Conservation (phyloP, 2,113 vertebrate species). For the Urocitellus parryii region DNA sequence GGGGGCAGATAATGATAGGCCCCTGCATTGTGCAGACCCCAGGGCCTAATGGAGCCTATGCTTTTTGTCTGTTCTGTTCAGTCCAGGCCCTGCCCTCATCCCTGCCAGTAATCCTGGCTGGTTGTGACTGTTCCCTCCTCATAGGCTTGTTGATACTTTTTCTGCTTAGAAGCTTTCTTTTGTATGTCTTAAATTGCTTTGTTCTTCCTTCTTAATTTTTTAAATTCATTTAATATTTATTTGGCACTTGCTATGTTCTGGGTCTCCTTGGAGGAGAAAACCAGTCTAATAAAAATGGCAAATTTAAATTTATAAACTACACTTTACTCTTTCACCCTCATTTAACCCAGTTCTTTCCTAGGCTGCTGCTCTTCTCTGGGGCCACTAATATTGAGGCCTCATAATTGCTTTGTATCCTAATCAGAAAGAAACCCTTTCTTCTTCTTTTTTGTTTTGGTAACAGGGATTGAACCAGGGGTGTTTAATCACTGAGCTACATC, state of each 20-base stretch:
- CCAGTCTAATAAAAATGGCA: neutral
- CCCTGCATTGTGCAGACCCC: neutral
- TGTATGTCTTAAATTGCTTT: neutral
- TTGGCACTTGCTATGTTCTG: neutral
- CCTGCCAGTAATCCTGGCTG: neutral
- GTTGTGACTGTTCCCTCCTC: neutral
- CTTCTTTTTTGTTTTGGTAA: neutral
- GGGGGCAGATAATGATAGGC: conserved; percentile 29
- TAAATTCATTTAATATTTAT: neutral
- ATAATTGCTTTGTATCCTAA: neutral
- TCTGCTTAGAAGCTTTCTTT: neutral
- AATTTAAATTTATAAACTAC: neutral
- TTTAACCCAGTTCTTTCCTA: neutral
- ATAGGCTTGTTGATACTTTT: neutral
- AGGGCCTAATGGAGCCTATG: neutral
- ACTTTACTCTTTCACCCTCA: neutral
- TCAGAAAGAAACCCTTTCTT: neutral
- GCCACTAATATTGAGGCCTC: neutral
- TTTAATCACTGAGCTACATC: neutral
- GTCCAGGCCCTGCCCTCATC: neutral
- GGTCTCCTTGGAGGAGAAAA: neutral
- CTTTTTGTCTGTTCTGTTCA: neutral
- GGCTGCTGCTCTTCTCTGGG: neutral
- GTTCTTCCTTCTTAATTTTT: neutral
- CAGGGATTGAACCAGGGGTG: neutral